Evolutionary conservation across 2,797 vertebrate genomes (phyloP).

Genomic region (Microctenopoma steveboyesi): DNA sequence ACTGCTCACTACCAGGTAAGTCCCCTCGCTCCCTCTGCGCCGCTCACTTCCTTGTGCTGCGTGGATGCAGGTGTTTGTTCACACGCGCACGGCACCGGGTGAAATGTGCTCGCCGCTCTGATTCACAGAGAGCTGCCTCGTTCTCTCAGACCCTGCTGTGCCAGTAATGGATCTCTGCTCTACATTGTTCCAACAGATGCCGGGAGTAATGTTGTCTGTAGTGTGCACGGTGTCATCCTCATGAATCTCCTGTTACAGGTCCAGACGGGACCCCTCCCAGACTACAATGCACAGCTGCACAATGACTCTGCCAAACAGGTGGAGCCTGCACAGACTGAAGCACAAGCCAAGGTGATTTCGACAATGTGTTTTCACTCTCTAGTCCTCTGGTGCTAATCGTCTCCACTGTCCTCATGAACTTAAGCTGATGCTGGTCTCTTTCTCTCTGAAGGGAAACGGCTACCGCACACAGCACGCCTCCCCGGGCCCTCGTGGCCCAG

Average conservation of each 20-base stretch:
- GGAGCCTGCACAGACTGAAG: slow-evolving; percentile 81
- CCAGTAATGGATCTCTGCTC: slow-evolving; percentile 34
- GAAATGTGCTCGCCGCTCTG: background rate
- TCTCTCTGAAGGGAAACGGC: slow-evolving; percentile 78
- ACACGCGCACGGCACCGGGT: too few species aligned
- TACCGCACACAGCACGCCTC: slow-evolving; percentile 81
- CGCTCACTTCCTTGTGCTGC: background rate
- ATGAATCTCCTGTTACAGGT: slow-evolving; percentile 73
- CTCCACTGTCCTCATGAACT: slow-evolving; percentile 27
- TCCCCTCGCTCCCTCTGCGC: too few species aligned
- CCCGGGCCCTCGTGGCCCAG: slow-evolving; percentile 76
- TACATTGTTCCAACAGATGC: slow-evolving; percentile 43
- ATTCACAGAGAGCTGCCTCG: slow-evolving; percentile 16
- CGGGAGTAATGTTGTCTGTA: slow-evolving; percentile 31
- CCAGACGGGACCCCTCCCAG: slow-evolving; percentile 82
- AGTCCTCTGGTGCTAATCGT: slow-evolving; percentile 33
- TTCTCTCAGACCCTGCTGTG: slow-evolving; percentile 23
- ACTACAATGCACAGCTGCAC: slow-evolving; percentile 82
- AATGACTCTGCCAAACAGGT: slow-evolving; percentile 81
- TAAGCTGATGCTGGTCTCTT: slow-evolving; percentile 47
- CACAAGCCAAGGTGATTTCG: slow-evolving; percentile 84
- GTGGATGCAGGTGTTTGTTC: too few species aligned
- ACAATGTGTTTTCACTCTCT: background rate
- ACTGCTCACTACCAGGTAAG: slow-evolving; percentile 90
- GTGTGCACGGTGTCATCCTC: slow-evolving; percentile 48